Percentiles rank a stretch among this genome's conserved stretches.
Conservation (phyloP, 1,140 invertebrate genomes). For the Magallana ariakensis region DNA sequence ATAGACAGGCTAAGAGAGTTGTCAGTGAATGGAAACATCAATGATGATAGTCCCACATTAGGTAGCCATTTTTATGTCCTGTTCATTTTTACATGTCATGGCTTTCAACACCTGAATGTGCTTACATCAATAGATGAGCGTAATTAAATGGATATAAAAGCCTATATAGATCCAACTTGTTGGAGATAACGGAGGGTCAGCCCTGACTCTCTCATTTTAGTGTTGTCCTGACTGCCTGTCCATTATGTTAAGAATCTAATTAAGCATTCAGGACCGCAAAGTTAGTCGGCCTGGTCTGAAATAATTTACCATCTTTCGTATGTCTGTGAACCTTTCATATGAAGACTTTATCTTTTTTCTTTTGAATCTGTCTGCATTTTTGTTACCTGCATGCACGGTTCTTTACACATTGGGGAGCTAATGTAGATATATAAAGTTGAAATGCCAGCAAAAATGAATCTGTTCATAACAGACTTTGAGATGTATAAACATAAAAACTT, state of each 20-base stretch:
- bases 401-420: too few species aligned
- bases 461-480: too few species aligned
- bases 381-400: too few species aligned
- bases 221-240: not conserved
- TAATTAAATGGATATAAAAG: constrained; percentile 28
- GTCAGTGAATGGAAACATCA: not conserved
- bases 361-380: too few species aligned
- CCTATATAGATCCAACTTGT: not conserved
- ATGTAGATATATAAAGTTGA: too few species aligned
- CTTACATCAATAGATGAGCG: constrained; percentile 26
- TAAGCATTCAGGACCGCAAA: not conserved
- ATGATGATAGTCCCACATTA: not conserved
- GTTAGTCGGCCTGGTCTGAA: too few species aligned
- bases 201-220: not conserved
- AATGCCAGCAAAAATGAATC: too few species aligned
- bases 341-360: too few species aligned
- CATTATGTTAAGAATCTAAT: not conserved
- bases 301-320: too few species aligned
- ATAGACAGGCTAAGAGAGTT: too few species aligned
- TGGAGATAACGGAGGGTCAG: not conserved
- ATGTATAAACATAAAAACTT: too few species aligned
- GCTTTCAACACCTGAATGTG: constrained; percentile 32
- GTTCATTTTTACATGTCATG: constrained; percentile 9
- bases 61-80: constrained; percentile 29
- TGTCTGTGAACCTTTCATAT: too few species aligned